Evolutionary conservation across 2,888 invertebrate species (phyloP), one percentile per base, ranked within the genome.

Genomic region (Ariolimax columbianus): DNA sequence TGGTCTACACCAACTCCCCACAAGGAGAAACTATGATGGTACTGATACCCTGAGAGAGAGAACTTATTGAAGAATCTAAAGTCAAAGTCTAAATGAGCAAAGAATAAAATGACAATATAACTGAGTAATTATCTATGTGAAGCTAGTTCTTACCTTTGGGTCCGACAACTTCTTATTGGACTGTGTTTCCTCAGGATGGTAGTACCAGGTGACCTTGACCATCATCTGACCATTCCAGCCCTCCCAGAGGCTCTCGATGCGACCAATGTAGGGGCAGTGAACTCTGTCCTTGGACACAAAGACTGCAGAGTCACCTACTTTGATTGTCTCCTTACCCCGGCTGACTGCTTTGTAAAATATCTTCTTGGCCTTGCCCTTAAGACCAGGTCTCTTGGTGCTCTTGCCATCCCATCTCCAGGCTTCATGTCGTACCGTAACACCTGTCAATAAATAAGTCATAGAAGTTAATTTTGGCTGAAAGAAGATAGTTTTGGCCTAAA

Each of bases 171-270:
- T 92, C 82, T 95, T 95, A 79, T 94, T 94, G 33, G 97, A 97
- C 66, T 96, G 96, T 0, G 98, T 98, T 94, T 98, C 98, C 94
- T 98, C 98, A 0, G 98, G 98, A 94, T 98, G 98, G 95, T 98
- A 98, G 95, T 98, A 98, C 98, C 98, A 98, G 93, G 97, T 96
- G 79, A 98, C 98, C 89, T 96, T 96, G 73, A 98, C 98, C 73
- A 97, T 96, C 97, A 97, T 98, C 92, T 97, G 97, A 59, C 96
- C 96, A 66, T 96, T 96, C 92, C 97, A 96, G 17, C 97, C 96
- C 94, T 98, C 97, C 98, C 98, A 98, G 96, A 98, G 96, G 87
- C 97, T 97, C 93, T 97, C 97, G 86, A 98, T 97, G 86, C 97
- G 96, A 0, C 98, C 98, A 92, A 98, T 97, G 94, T 97, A 98